Evolutionary conservation across 2,113 vertebrate species (phyloP).

Genomic region (Uria lomvia): DNA sequence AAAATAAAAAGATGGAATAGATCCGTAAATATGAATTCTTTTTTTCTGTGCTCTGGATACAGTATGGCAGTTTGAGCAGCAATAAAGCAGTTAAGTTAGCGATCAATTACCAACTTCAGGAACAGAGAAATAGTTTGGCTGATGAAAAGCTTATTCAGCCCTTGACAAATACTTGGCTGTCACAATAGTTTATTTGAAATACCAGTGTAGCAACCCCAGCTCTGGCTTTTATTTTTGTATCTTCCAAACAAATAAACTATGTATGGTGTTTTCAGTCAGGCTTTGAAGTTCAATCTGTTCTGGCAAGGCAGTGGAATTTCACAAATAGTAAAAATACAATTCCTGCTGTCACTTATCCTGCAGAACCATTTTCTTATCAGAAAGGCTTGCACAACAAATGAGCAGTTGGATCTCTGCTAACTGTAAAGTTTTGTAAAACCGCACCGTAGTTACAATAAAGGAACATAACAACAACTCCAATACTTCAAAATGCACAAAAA

Average conservation of each 20-base stretch:
- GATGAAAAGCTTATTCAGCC: constrained; percentile 48
- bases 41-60: neutral
- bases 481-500: neutral
- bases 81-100: neutral
- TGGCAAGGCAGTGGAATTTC: constrained; percentile 54
- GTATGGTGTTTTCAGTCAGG: constrained; percentile 44
- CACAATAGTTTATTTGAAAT: constrained; percentile 56
- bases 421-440: constrained; percentile 45
- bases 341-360: constrained; percentile 42
- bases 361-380: constrained; percentile 53
- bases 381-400: constrained; percentile 49
- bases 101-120: constrained; percentile 20
- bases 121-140: constrained; percentile 12
- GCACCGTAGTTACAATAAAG: neutral
- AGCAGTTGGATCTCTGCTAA: neutral
- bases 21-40: neutral
- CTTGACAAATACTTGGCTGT: constrained; percentile 49
- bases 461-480: neutral
- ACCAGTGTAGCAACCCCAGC: neutral
- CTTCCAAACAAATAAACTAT: constrained; percentile 65
- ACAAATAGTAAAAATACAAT: constrained; percentile 66
- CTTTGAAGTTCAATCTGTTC: constrained; percentile 72
- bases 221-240: constrained; percentile 58
- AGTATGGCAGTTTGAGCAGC: neutral
- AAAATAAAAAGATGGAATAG: neutral